A percentile compares a stretch with the other conserved stretches of the same genome.
Evolutionary conservation across 2,888 invertebrate species (phyloP).

Genomic region (Diogma glabrata): DNA sequence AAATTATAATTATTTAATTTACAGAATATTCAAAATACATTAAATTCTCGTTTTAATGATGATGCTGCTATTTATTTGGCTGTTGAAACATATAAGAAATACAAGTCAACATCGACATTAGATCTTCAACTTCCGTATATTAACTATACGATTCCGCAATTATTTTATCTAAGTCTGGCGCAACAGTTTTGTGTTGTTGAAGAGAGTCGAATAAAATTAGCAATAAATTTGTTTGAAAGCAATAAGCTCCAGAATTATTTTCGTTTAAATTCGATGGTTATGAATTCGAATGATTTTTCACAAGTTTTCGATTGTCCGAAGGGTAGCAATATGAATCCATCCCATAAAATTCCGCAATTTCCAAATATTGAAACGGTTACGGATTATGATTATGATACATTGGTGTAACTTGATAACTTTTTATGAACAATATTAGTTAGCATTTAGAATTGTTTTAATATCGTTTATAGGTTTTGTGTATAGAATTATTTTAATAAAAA

Average conservation of each 20-base stretch:
- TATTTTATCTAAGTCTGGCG: conserved; percentile 5
- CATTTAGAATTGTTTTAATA: no score
- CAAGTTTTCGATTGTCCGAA: not conserved
- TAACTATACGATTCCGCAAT: conserved; percentile 2
- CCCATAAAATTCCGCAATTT: conserved; percentile 2
- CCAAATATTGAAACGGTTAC: no score
- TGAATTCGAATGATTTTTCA: not conserved
- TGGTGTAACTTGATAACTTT: no score
- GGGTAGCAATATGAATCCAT: conserved; percentile 6
- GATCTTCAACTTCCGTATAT: conserved; percentile 4
- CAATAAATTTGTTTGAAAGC: not conserved
- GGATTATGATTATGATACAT: no score
- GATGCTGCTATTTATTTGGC: not conserved
- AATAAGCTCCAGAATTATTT: conserved; percentile 3
- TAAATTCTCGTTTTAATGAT: not conserved
- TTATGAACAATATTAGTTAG: no score
- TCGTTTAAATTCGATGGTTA: conserved; percentile 6
- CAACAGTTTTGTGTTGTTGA: conserved; percentile 4
- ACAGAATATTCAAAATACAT: not conserved
- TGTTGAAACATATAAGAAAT: not conserved
- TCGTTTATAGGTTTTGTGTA: no score
- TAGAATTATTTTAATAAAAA: no score
- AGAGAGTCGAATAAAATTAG: not conserved
- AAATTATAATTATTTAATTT: not conserved
- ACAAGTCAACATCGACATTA: not conserved